phyloP scores from a whole-genome alignment of 2,888 invertebrate genomes.

The Dasysyrphus tricinctus region DNA sequence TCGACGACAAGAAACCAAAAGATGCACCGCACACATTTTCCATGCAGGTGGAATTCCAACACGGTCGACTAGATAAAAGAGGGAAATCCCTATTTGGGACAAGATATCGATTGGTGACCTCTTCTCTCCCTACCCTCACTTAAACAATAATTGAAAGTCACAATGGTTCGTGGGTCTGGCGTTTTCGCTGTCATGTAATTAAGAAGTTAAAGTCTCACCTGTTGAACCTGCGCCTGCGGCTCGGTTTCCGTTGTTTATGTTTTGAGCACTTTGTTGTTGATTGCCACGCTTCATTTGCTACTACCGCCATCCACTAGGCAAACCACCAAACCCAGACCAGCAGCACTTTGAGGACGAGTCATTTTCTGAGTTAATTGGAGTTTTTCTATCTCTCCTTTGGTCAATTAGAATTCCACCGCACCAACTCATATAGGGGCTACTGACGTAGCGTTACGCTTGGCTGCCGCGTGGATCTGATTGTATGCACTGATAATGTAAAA shows the following conservation, averaged over 20 bases:
- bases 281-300: constrained; percentile 73
- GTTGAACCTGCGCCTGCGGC: constrained; percentile 69
- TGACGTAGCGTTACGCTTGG: constrained; percentile 66
- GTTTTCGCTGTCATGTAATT: constrained; percentile 68
- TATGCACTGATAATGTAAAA: constrained; percentile 71
- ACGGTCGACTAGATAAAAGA: constrained; percentile 46
- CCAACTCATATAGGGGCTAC: constrained; percentile 70
- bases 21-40: constrained; percentile 11
- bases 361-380: constrained; percentile 70
- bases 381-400: constrained; percentile 70
- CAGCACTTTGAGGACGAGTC: constrained; percentile 46
- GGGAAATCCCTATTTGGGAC: constrained; percentile 55
- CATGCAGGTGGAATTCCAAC: constrained; percentile 64
- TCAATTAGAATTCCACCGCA: constrained; percentile 75
- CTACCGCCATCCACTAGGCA: constrained; percentile 5
- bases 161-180: constrained; percentile 5
- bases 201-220: constrained; percentile 74
- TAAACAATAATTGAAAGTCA: constrained; percentile 39
- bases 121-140: constrained; percentile 21
- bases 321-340: constrained; percentile 26
- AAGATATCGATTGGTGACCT: constrained; percentile 58
- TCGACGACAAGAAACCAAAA: background rate
- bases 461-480: constrained; percentile 69
- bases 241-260: constrained; percentile 62
- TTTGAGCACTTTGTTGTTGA: constrained; percentile 60